These are phyloP conservation scores for Palloptera scutellata DNA, from an alignment of 2,888 invertebrate genomes.

Conservation along the genomic window DNA sequence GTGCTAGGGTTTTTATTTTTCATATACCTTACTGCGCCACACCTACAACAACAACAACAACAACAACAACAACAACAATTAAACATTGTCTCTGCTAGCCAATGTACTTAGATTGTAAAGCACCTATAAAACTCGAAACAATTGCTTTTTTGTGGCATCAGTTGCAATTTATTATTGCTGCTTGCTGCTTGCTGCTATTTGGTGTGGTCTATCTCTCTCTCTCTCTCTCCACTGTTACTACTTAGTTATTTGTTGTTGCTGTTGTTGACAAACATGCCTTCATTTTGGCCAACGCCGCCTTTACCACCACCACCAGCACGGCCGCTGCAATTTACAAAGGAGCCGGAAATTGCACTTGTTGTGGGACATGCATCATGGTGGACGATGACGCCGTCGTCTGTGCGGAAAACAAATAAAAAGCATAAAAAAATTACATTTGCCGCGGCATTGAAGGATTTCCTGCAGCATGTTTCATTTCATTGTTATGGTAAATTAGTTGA, in stretches of 20 bases:
- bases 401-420: constrained; percentile 17
- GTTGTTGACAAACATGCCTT: constrained; percentile 19
- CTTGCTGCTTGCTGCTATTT: constrained; percentile 29
- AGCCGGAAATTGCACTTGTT: constrained; percentile 44
- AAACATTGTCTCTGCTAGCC: neutral
- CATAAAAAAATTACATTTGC: constrained; percentile 47
- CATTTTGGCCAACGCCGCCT: constrained; percentile 23
- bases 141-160: constrained; percentile 37
- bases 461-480: constrained; percentile 59
- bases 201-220: constrained; percentile 14
- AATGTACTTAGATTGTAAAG: neutral
- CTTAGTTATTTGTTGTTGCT: neutral
- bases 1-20: no score
- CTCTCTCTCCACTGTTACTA: neutral
- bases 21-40: neutral
- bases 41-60: neutral
- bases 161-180: constrained; percentile 50
- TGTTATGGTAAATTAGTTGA: constrained; percentile 61
- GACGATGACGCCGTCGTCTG: constrained; percentile 33
- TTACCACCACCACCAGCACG: neutral
- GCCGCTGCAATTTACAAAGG: constrained; percentile 25
- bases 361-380: constrained; percentile 57
- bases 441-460: constrained; percentile 57
- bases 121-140: neutral
- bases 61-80: neutral